Evolutionary conservation across 2,113 vertebrate species (phyloP).

Genomic region (Chlorodrepanis virens): DNA sequence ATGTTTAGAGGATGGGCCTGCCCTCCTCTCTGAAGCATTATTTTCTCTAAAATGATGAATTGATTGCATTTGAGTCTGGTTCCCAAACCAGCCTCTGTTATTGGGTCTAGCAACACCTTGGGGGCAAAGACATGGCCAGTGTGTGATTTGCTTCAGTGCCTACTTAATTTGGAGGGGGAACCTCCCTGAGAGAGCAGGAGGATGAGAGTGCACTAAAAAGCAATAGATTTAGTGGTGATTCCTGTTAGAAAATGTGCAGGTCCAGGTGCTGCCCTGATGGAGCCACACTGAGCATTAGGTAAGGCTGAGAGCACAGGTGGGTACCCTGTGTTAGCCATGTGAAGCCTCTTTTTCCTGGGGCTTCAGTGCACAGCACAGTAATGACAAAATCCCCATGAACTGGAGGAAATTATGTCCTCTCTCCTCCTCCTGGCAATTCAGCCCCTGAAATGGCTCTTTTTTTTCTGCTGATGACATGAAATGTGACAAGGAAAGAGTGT

Average conservation of each 20-base stretch:
- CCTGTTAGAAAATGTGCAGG: neutral
- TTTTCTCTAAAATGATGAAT: conserved; percentile 19
- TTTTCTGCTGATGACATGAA: neutral
- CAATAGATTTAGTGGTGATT: neutral
- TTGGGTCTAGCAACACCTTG: rapidly evolving
- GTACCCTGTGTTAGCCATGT: neutral
- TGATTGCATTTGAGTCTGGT: neutral
- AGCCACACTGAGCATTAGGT: neutral
- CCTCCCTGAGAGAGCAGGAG: neutral
- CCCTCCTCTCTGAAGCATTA: neutral
- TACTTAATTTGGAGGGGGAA: neutral
- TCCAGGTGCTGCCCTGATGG: neutral
- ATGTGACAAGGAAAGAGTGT: neutral
- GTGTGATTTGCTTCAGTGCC: neutral
- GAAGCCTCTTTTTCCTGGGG: neutral
- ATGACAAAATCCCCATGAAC: neutral
- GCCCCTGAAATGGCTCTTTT: neutral
- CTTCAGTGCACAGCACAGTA: neutral
- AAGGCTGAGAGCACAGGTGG: neutral
- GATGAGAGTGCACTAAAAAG: neutral
- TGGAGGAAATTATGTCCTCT: neutral
- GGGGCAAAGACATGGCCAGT: neutral
- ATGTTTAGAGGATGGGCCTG: neutral
- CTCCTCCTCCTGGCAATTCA: neutral
- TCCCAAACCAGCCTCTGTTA: neutral